Conservation (phyloP, 1,140 invertebrate species). For the Penaeus chinensis region DNA sequence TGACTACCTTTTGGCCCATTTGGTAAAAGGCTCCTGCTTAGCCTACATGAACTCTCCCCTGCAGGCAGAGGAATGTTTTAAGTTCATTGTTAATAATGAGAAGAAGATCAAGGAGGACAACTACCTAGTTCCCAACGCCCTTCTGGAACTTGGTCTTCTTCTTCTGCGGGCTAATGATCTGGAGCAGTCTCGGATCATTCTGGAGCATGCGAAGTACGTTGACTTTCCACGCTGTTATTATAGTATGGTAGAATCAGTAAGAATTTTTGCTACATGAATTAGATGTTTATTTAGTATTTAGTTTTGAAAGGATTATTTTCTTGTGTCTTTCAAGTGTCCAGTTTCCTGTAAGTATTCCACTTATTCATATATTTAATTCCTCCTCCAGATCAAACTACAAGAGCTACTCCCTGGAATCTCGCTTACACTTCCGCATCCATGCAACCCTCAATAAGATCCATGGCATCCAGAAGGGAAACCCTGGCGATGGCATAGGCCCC, state of each 20-base stretch:
- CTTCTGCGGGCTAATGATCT: constrained; percentile 77
- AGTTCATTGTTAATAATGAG: constrained; percentile 77
- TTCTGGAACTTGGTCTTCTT: constrained; percentile 86
- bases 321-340: not conserved
- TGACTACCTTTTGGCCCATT: constrained; percentile 80
- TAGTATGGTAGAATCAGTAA: constrained; percentile 1
- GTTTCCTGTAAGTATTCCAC: not conserved
- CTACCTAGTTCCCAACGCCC: constrained; percentile 87
- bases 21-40: constrained; percentile 88
- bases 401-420: constrained; percentile 89
- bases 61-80: constrained; percentile 82
- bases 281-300: not conserved
- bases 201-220: constrained; percentile 87
- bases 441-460: constrained; percentile 75
- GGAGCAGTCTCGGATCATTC: constrained; percentile 77
- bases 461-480: constrained; percentile 51
- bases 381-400: constrained; percentile 84
- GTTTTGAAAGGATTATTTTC: not conserved
- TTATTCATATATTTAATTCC: constrained; percentile 57
- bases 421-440: constrained; percentile 92
- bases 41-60: constrained; percentile 78
- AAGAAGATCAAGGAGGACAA: constrained; percentile 85
- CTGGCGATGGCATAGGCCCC: constrained; percentile 1
- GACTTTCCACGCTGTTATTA: not conserved
- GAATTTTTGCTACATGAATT: not conserved